phyloP scores from a whole-genome alignment of 2,113 vertebrate genomes.

The Centropus bengalensis region DNA sequence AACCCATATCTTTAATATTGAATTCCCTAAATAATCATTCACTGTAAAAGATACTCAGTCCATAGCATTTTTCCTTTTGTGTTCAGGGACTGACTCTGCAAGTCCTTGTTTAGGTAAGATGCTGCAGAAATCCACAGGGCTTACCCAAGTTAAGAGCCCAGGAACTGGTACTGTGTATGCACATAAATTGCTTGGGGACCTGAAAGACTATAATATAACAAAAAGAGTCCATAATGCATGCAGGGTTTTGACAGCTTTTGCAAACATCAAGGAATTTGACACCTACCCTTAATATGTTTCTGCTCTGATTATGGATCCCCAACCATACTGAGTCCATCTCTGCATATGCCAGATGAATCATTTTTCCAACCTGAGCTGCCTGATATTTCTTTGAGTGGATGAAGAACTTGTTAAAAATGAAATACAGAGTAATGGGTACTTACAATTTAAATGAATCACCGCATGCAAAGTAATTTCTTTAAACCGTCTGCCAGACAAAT shows the following conservation, averaged over 20 bases:
- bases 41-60: slow-evolving; percentile 19
- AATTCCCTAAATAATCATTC: slow-evolving; percentile 50
- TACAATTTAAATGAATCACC: slow-evolving; percentile 63
- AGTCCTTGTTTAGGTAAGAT: slow-evolving; percentile 26
- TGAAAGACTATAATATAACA: slow-evolving; percentile 2
- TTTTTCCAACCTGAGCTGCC: slow-evolving; percentile 43
- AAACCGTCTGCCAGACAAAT: slow-evolving; percentile 47
- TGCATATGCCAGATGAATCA: slow-evolving; percentile 25
- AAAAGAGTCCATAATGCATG: slow-evolving; percentile 50
- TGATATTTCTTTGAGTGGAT: slow-evolving; percentile 42
- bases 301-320: slow-evolving; percentile 52
- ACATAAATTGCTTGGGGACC: slow-evolving; percentile 66
- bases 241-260: slow-evolving; percentile 57
- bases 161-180: slow-evolving; percentile 41
- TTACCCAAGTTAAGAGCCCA: slow-evolving; percentile 44
- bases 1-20: slow-evolving; percentile 13
- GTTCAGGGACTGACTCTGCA: background rate
- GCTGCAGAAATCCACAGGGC: slow-evolving; percentile 30
- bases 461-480: slow-evolving; percentile 51
- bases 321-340: slow-evolving; percentile 35
- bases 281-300: slow-evolving; percentile 41
- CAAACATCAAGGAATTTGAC: slow-evolving; percentile 60
- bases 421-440: slow-evolving; percentile 49
- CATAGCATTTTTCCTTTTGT: slow-evolving; percentile 29
- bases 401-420: slow-evolving; percentile 66